phyloP scores from a whole-genome alignment of 2,113 vertebrate species.

The Myotis brandtii region DNA sequence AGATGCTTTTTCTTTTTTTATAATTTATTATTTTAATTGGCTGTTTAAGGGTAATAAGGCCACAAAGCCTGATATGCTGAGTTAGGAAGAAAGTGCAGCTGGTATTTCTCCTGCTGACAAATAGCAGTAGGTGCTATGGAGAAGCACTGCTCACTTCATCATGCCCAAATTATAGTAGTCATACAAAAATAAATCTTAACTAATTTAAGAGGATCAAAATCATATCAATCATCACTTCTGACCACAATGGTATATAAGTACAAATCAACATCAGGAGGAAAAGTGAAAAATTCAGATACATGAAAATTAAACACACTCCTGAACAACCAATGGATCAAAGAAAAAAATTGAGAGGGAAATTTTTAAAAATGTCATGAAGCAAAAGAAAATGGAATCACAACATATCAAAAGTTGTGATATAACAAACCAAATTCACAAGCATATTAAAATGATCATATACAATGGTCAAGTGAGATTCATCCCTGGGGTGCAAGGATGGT shows the following conservation, averaged over 20 bases:
- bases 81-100: constrained; percentile 24
- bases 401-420: background rate
- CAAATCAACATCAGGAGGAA: background rate
- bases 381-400: background rate
- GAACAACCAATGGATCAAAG: background rate
- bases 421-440: background rate
- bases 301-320: background rate
- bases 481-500: no score
- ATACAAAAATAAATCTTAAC: background rate
- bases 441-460: no score
- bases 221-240: background rate
- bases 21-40: constrained; percentile 25
- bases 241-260: background rate
- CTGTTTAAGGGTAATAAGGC: background rate
- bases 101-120: background rate
- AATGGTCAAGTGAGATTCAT: no score
- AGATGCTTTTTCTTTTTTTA: background rate
- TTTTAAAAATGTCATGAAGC: background rate
- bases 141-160: background rate
- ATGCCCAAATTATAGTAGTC: background rate
- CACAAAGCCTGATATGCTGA: background rate
- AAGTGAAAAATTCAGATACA: background rate
- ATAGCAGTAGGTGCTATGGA: background rate
- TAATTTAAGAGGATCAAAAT: background rate
- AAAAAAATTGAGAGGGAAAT: background rate